Conservation (phyloP, 1,140 invertebrate genomes). For the Drosophila gunungcola region DNA sequence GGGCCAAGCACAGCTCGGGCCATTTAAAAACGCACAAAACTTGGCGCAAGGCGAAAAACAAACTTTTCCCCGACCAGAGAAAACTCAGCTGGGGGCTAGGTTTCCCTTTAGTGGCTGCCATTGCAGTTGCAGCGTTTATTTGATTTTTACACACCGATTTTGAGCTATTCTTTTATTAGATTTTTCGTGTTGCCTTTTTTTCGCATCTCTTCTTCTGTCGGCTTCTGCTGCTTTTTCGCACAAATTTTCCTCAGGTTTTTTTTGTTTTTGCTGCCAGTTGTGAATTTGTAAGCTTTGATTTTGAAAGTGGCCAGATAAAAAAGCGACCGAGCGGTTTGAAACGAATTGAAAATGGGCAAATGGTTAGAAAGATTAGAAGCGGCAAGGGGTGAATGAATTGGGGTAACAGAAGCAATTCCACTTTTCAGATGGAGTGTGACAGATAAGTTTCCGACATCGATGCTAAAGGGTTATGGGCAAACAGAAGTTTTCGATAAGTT, state of each 20-base stretch:
- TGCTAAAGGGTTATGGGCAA: slow-evolving; percentile 20
- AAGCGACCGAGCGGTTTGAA: slow-evolving; percentile 36
- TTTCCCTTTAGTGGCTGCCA: slow-evolving; percentile 38
- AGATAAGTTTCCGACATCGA: slow-evolving; percentile 40
- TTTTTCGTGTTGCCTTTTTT: slow-evolving; percentile 55
- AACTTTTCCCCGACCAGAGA: slow-evolving; percentile 29
- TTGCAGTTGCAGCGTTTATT: slow-evolving; percentile 73
- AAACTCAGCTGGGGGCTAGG: slow-evolving; percentile 45
- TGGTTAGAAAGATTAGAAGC: slow-evolving; percentile 47
- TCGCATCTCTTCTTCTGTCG: slow-evolving; percentile 15
- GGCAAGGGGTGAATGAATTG: slow-evolving; percentile 16
- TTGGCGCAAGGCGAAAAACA: slow-evolving; percentile 57
- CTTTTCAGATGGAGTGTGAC: slow-evolving; percentile 43
- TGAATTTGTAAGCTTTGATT: slow-evolving; percentile 81
- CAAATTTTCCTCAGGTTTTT: slow-evolving; percentile 6
- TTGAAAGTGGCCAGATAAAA: slow-evolving; percentile 71
- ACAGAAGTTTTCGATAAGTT: slow-evolving; percentile 16
- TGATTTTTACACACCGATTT: slow-evolving; percentile 81
- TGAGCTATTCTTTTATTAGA: slow-evolving; percentile 79
- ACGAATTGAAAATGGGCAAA: slow-evolving; percentile 51
- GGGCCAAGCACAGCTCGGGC: slow-evolving; percentile 49
- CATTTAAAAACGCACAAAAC: slow-evolving; percentile 79
- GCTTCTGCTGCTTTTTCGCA: slow-evolving; percentile 28
- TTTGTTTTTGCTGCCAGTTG: slow-evolving; percentile 48
- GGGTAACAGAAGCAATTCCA: slow-evolving; percentile 32